These are phyloP conservation scores for Suncus etruscus DNA, from an alignment of 2,113 vertebrate genomes.

Conservation along the genomic window DNA sequence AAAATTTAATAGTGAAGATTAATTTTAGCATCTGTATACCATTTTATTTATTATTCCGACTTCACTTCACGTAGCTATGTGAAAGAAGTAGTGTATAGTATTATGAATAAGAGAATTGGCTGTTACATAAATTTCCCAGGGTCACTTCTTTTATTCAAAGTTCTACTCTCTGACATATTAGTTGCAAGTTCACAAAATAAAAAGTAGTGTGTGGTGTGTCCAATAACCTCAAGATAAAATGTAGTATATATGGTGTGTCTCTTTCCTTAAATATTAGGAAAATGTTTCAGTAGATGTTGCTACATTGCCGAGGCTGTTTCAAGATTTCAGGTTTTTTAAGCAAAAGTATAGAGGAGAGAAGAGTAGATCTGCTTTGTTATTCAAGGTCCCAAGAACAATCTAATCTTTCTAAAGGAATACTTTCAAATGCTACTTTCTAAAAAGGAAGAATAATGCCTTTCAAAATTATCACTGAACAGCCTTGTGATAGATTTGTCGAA, in stretches of 20 bases:
- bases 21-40: neutral
- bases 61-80: neutral
- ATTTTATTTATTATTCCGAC: neutral
- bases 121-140: neutral
- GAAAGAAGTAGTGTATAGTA: neutral
- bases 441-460: neutral
- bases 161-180: neutral
- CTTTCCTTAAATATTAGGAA: constrained; percentile 27
- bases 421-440: constrained; percentile 24
- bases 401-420: neutral
- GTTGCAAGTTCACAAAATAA: neutral
- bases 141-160: constrained; percentile 1
- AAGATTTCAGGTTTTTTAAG: constrained; percentile 15
- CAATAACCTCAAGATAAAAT: neutral
- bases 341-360: neutral
- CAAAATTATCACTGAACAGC: neutral
- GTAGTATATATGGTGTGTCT: neutral
- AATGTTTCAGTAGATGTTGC: neutral
- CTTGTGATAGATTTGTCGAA: neutral
- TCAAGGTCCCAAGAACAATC: neutral
- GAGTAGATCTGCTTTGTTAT: neutral
- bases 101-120: neutral
- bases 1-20: neutral
- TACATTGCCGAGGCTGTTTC: neutral
- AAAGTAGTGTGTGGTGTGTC: neutral